Evolutionary conservation across 2,888 invertebrate genomes (phyloP), one percentile per base, ranked within the genome.

Genomic region (Panorpa germanica): DNA sequence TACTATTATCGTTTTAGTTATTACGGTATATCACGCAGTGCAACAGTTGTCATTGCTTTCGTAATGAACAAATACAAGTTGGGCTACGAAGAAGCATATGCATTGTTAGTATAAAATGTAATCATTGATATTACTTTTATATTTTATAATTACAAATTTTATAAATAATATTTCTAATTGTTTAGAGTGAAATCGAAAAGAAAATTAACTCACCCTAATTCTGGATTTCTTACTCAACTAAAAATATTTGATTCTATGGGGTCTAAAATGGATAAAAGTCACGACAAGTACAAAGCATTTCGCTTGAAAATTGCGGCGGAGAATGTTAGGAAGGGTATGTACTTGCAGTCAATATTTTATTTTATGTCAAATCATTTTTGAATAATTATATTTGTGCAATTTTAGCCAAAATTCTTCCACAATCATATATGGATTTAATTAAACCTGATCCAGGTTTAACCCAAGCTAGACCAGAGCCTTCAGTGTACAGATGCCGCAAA

Each of bases 1-100:
- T 23, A 8, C 15, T 12, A 18, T 9, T 18, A 3, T n/a, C 16
- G 21, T 35, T 37, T 22, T 49, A 81, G 80, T 52, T 83, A 83
- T 49, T 88, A 76, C 43, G 91, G 91, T 9, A 76, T 88, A 3
- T 91, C 90, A 1, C 65, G 91, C 31, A 90, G 90, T 48, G 81
- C 86, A 1, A 75, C 88, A 0, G 61, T 88, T 3, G 77, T 88
- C 1, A 73, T 86, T 33, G 86, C 81, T 1, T 86, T 75, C 48
- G 53, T 86, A 8, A 91, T 91, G 91, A 75, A 78, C 45, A 81
- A 78, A 41, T 69, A 82, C 46, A 54, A 66, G n/a, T 49, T 82
- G 24, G 65, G 67, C 33, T 77, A 73, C 40, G 60, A 65, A 19
- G 71, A 76, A 28, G 85, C 86, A 0, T 70, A 72, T 35, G 63